phyloP scores from a whole-genome alignment of 2,888 invertebrate genomes.

The Dasysyrphus albostriatus region DNA sequence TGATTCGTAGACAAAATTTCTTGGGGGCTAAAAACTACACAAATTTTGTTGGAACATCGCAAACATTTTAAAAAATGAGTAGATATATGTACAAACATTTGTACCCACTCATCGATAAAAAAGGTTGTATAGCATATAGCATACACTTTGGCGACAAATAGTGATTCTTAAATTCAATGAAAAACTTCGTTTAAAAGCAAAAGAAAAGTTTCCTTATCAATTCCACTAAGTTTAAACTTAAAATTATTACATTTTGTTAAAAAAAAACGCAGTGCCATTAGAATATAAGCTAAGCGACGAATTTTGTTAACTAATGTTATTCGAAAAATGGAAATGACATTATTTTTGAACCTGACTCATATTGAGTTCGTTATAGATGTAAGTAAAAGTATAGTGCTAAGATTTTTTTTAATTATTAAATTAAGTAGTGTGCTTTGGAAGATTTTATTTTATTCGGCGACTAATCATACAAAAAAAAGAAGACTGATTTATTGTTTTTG shows the following conservation, averaged over 20 bases:
- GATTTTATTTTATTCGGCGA: constrained; percentile 50
- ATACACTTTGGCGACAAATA: background rate
- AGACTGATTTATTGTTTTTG: constrained; percentile 72
- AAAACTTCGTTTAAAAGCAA: constrained; percentile 3
- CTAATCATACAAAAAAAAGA: constrained; percentile 54
- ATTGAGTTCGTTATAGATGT: constrained; percentile 77
- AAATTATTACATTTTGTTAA: constrained; percentile 40
- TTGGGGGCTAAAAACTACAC: too few species aligned
- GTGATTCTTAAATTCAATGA: constrained; percentile 7
- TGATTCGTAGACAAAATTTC: too few species aligned
- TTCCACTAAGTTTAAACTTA: constrained; percentile 30
- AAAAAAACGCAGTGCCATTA: constrained; percentile 70
- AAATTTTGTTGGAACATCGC: too few species aligned
- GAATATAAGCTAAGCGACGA: constrained; percentile 54
- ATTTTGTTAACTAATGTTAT: constrained; percentile 65
- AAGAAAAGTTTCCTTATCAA: constrained; percentile 38
- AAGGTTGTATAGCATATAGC: background rate
- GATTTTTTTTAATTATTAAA: background rate
- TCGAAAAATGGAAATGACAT: constrained; percentile 46
- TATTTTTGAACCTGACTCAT: constrained; percentile 78
- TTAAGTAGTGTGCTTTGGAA: constrained; percentile 35
- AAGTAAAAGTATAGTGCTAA: constrained; percentile 28
- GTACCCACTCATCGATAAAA: background rate
- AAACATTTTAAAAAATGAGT: too few species aligned
- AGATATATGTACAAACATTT: background rate